Percentiles rank a stretch among this genome's conserved stretches.
These are phyloP conservation scores for Mobula hypostoma DNA, from an alignment of 2,113 vertebrate genomes.

Conservation along the genomic window DNA sequence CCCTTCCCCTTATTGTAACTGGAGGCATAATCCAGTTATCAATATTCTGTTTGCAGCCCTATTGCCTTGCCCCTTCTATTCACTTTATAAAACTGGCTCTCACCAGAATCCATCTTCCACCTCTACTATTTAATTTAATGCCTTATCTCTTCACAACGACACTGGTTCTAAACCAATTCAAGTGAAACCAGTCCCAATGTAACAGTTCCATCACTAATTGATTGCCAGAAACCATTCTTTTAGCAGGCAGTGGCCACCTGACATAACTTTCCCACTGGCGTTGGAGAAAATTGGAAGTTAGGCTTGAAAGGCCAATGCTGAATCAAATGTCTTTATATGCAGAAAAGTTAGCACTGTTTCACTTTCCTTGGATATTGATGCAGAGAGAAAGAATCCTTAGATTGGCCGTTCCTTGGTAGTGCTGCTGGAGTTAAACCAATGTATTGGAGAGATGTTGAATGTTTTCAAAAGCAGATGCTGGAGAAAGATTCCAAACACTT, in stretches of 20 bases:
- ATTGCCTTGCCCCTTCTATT: no score
- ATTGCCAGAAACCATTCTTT: not conserved
- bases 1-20: no score
- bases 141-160: no score
- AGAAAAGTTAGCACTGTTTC: not conserved
- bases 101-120: no score
- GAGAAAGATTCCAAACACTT: slow-evolving; percentile 28
- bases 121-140: no score
- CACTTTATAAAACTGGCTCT: no score
- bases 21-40: no score
- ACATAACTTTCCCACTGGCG: not conserved
- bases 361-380: no score
- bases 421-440: slow-evolving; percentile 18
- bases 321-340: not conserved
- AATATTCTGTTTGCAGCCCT: no score
- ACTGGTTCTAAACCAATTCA: no score
- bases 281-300: not conserved
- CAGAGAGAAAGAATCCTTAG: not conserved
- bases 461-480: slow-evolving; percentile 32
- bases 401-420: not conserved
- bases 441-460: not conserved
- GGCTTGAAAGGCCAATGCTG: no score
- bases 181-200: not conserved
- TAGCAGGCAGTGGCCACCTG: not conserved
- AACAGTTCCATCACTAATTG: not conserved